phyloP scores from a whole-genome alignment of 2,888 invertebrate genomes.

The Lucinisca nassula region DNA sequence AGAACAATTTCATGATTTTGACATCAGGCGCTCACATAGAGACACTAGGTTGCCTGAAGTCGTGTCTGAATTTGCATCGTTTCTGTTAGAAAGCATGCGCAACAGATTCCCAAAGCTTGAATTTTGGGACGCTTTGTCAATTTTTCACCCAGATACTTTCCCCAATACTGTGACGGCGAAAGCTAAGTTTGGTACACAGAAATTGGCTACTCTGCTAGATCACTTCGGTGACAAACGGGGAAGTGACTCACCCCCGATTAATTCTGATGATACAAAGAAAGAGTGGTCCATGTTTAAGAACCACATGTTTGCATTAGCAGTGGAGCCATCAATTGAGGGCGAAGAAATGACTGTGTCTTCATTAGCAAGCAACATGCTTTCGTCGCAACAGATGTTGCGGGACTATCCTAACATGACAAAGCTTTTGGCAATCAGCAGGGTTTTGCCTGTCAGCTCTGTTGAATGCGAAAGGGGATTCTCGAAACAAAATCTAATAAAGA shows the following conservation, averaged over 20 bases:
- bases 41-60: conserved; percentile 25
- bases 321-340: neutral
- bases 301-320: conserved; percentile 34
- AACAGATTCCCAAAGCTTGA: conserved; percentile 36
- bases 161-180: conserved; percentile 20
- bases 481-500: conserved; percentile 48
- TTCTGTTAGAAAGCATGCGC: neutral
- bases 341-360: neutral
- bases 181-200: conserved; percentile 28
- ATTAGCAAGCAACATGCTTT: conserved; percentile 24
- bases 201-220: conserved; percentile 11
- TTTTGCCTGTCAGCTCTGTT: conserved; percentile 30
- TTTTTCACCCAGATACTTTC: conserved; percentile 31
- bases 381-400: conserved; percentile 2
- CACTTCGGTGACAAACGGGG: conserved; percentile 31
- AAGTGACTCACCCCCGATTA: conserved; percentile 37
- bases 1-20: conserved; percentile 18
- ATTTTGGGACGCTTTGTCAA: conserved; percentile 41
- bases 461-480: conserved; percentile 45
- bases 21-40: conserved; percentile 25
- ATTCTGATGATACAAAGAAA: neutral
- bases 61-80: conserved; percentile 31
- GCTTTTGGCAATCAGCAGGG: conserved; percentile 28
- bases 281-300: conserved; percentile 44
- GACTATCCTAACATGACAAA: conserved; percentile 23